Percentiles rank a stretch among this genome's conserved stretches.
These are phyloP conservation scores for Champsocephalus esox DNA, from an alignment of 2,797 vertebrate species.

Conservation along the genomic window DNA sequence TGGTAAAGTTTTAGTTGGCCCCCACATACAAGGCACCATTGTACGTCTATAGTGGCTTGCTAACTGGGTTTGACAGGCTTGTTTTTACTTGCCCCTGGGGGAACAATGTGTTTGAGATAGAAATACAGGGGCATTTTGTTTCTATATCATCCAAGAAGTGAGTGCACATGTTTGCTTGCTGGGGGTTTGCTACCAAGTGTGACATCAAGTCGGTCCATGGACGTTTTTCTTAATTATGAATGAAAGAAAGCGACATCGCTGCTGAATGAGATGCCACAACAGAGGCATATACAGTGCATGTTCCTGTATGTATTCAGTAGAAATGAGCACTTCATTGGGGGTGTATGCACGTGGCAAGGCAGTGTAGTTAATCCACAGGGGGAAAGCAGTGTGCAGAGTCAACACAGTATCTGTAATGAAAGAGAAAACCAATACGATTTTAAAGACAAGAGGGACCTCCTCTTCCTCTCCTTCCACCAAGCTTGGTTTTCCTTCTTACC, in stretches of 20 bases:
- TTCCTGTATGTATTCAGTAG: slow-evolving; percentile 4
- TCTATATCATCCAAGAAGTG: slow-evolving; percentile 53
- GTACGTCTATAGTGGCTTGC: slow-evolving; percentile 49
- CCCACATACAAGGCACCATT: slow-evolving; percentile 74
- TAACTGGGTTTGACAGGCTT: slow-evolving; percentile 74
- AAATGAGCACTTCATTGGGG: not conserved
- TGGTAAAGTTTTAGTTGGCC: slow-evolving; percentile 54
- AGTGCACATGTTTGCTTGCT: slow-evolving; percentile 4
- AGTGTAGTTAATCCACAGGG: slow-evolving; percentile 42
- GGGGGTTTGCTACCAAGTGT: slow-evolving; percentile 3
- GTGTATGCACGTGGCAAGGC: slow-evolving; percentile 14
- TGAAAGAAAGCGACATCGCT: not conserved
- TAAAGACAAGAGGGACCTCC: slow-evolving; percentile 48
- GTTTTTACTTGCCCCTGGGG: slow-evolving; percentile 72
- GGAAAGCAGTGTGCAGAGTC: slow-evolving; percentile 55
- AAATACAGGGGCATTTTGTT: slow-evolving; percentile 76
- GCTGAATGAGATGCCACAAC: not conserved
- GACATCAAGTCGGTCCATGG: slow-evolving; percentile 1
- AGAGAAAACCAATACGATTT: slow-evolving; percentile 68
- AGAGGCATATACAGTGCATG: not conserved
- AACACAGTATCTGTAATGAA: slow-evolving; percentile 63
- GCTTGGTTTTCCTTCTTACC: not conserved
- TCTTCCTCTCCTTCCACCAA: slow-evolving; percentile 1
- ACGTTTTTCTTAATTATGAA: not conserved
- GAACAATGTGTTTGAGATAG: slow-evolving; percentile 78